These are phyloP conservation scores for Sakesphorus luctuosus DNA, from an alignment of 2,113 vertebrate genomes.

Conservation along the genomic window DNA sequence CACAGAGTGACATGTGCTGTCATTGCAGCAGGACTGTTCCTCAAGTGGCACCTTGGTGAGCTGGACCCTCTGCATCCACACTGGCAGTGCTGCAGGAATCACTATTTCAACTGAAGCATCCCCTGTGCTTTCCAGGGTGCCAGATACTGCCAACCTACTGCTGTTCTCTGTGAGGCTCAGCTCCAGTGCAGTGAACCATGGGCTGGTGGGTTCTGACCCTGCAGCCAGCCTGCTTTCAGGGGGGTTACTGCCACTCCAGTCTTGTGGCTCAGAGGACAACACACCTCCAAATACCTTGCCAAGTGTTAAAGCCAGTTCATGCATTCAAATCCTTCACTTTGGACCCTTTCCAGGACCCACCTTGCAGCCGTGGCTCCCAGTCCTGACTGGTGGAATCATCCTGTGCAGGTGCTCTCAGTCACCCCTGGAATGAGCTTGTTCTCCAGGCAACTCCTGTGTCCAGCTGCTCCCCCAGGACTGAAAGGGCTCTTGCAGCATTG, in stretches of 20 bases:
- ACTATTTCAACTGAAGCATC: rapidly evolving
- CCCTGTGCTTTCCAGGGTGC: too few species aligned
- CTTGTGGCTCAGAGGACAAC: rapidly evolving
- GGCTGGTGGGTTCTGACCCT: not conserved
- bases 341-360: not conserved
- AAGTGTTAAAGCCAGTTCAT: not conserved
- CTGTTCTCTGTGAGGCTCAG: not conserved
- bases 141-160: not conserved
- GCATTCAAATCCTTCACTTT: rapidly evolving
- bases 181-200: rapidly evolving
- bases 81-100: not conserved
- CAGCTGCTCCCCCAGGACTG: not conserved
- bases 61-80: rapidly evolving
- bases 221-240: not conserved
- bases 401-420: not conserved
- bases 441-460: not conserved
- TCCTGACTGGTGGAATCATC: not conserved
- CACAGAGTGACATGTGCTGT: not conserved
- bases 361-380: not conserved
- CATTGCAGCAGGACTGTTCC: rapidly evolving
- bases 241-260: not conserved
- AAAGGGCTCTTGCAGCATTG: not conserved
- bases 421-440: rapidly evolving
- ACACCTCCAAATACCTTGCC: not conserved
- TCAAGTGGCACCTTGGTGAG: rapidly evolving